Conservation (phyloP, 2,888 invertebrate species). For the Drosophila bunnanda region DNA sequence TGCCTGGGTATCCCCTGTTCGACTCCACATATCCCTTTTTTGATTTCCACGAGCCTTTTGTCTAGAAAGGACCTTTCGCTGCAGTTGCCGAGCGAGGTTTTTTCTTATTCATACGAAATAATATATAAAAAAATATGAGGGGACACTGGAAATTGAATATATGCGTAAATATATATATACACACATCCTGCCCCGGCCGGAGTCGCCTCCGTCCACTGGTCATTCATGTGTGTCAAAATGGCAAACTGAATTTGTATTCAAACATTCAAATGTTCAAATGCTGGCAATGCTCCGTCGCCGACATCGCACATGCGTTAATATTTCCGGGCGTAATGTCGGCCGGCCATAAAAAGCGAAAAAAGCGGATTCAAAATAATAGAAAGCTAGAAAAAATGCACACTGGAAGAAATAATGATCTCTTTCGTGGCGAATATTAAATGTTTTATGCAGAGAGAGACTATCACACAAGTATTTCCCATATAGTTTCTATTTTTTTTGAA, state of each 20-base stretch:
- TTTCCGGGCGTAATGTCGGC: conserved; percentile 72
- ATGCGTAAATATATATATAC: neutral
- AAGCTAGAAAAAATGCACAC: conserved; percentile 18
- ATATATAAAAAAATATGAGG: conserved; percentile 15
- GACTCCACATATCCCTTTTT: neutral
- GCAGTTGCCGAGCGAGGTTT: conserved; percentile 39
- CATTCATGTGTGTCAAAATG: conserved; percentile 80
- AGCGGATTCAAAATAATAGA: conserved; percentile 41
- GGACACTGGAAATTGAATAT: conserved; percentile 37
- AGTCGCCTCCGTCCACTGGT: conserved; percentile 48
- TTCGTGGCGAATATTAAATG: neutral
- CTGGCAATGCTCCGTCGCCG: conserved; percentile 26
- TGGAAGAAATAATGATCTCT: conserved; percentile 1
- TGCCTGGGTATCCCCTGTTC: neutral
- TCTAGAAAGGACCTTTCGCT: conserved; percentile 34
- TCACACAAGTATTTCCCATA: too few relatives aligned
- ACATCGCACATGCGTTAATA: conserved; percentile 77
- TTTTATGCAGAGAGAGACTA: too few relatives aligned
- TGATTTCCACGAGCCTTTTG: conserved; percentile 10
- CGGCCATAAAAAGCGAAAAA: conserved; percentile 63
- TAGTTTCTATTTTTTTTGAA: too few relatives aligned
- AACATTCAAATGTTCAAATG: conserved; percentile 71
- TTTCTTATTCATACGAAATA: conserved; percentile 66
- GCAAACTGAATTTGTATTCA: conserved; percentile 78
- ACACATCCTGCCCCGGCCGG: neutral